A percentile compares a stretch with the other conserved stretches of the same genome.
These are phyloP conservation scores for Pilophorus perplexus DNA, from an alignment of 2,888 invertebrate species.

Conservation along the genomic window DNA sequence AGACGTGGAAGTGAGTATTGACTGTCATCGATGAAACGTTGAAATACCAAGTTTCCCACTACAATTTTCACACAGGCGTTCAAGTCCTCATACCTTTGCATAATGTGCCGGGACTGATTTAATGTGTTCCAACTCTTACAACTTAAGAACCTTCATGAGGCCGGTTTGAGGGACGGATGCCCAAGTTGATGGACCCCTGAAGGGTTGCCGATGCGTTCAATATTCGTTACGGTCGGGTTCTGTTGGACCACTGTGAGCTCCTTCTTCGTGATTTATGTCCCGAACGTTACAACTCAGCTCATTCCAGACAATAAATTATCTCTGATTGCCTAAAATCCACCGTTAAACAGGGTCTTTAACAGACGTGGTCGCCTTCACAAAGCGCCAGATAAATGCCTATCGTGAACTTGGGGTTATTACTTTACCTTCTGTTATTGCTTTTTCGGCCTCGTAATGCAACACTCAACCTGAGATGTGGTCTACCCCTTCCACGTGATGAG, in stretches of 20 bases:
- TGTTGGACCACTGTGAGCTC: not conserved
- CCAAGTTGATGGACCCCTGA: not conserved
- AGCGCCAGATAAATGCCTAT: constrained; percentile 6
- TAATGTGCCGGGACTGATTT: no score
- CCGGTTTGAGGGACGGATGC: no score
- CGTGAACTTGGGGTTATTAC: constrained; percentile 1
- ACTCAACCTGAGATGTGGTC: no score
- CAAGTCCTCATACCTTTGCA: no score
- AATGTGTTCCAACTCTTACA: no score
- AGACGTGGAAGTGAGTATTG: no score
- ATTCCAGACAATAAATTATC: constrained; percentile 32
- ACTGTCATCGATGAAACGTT: no score
- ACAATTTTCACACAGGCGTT: no score
- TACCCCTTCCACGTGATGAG: no score
- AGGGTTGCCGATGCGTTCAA: not conserved
- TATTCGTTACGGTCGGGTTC: not conserved
- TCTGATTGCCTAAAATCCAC: constrained; percentile 34
- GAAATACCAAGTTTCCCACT: no score
- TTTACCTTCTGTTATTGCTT: constrained; percentile 22
- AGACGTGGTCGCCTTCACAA: constrained; percentile 1
- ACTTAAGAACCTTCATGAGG: no score
- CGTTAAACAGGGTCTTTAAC: constrained; percentile 24
- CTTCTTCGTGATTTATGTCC: constrained; percentile 22
- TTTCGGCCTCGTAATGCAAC: constrained; percentile 4
- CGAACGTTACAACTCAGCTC: constrained; percentile 22